Percentiles rank a stretch among this genome's conserved stretches.
Evolutionary conservation across 1,140 invertebrate species (phyloP).

Genomic region (Pygmarrhopalites habei): DNA sequence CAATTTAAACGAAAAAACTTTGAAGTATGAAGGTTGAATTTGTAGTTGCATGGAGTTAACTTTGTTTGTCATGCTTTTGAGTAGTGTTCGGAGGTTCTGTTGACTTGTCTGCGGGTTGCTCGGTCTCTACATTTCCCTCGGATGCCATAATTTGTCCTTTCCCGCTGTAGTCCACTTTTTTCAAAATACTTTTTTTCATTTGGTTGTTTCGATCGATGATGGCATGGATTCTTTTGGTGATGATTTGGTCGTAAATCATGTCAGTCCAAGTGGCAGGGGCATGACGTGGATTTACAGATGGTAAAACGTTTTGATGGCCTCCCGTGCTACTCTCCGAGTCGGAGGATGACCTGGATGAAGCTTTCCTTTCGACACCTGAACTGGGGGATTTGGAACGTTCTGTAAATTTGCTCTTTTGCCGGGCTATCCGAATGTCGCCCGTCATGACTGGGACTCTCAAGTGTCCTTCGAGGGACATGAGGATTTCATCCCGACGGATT

Average conservation of each 20-base stretch:
- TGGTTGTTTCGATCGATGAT: slow-evolving; percentile 25
- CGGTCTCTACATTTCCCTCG: no score
- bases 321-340: neutral
- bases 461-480: slow-evolving; percentile 26
- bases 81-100: no score
- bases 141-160: no score
- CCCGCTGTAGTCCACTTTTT: slow-evolving; percentile 21
- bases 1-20: no score
- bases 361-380: neutral
- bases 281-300: slow-evolving; percentile 4
- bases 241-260: slow-evolving; percentile 28
- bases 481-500: slow-evolving; percentile 11
- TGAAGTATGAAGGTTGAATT: no score
- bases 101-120: no score
- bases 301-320: neutral
- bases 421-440: neutral
- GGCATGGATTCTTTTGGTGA: slow-evolving; percentile 11
- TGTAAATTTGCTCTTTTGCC: neutral
- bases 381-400: neutral
- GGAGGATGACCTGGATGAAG: neutral
- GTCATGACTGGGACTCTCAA: slow-evolving; percentile 1
- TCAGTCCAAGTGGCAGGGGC: slow-evolving; percentile 27
- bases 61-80: no score
- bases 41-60: no score
- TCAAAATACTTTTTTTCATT: slow-evolving; percentile 16